phyloP scores from a whole-genome alignment of 1,140 invertebrate species.

The Euborellia annulipes region DNA sequence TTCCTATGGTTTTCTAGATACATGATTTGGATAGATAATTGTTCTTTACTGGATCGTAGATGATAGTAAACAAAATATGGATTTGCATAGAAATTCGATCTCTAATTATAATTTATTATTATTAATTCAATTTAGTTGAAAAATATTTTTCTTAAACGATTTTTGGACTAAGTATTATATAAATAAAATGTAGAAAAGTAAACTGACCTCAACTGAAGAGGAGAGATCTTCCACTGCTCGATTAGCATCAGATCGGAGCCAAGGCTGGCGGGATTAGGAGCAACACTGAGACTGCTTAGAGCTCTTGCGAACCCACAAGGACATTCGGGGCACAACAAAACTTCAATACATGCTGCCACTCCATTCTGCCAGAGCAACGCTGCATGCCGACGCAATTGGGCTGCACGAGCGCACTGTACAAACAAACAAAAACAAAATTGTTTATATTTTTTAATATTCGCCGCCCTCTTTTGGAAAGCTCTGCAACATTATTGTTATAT shows the following conservation, averaged over 20 bases:
- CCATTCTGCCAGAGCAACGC: conserved; percentile 36
- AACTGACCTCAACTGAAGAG: conserved; percentile 42
- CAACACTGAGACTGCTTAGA: too few relatives aligned
- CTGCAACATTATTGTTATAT: not conserved
- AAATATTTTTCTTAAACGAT: too few relatives aligned
- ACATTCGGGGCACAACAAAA: conserved; percentile 50
- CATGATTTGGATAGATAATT: too few relatives aligned
- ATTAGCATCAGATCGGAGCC: conserved; percentile 30
- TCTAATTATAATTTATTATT: too few relatives aligned
- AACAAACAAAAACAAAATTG: conserved; percentile 10
- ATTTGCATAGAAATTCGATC: too few relatives aligned
- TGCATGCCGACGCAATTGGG: conserved; percentile 34
- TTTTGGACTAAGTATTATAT: too few relatives aligned
- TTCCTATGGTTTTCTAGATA: too few relatives aligned
- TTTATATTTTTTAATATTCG: not conserved
- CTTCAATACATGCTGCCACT: conserved; percentile 54
- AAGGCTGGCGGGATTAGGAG: too few relatives aligned
- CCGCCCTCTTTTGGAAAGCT: not conserved
- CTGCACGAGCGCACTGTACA: conserved; percentile 34
- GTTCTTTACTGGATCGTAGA: too few relatives aligned
- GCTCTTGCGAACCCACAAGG: conserved; percentile 30
- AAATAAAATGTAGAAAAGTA: too few relatives aligned
- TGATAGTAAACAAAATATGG: too few relatives aligned
- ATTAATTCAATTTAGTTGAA: too few relatives aligned
- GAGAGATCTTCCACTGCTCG: conserved; percentile 57